A percentile compares a stretch with the other conserved stretches of the same genome.
Evolutionary conservation across 2,797 vertebrate species (phyloP).

Genomic region (Ptychobarbus kaznakovi): DNA sequence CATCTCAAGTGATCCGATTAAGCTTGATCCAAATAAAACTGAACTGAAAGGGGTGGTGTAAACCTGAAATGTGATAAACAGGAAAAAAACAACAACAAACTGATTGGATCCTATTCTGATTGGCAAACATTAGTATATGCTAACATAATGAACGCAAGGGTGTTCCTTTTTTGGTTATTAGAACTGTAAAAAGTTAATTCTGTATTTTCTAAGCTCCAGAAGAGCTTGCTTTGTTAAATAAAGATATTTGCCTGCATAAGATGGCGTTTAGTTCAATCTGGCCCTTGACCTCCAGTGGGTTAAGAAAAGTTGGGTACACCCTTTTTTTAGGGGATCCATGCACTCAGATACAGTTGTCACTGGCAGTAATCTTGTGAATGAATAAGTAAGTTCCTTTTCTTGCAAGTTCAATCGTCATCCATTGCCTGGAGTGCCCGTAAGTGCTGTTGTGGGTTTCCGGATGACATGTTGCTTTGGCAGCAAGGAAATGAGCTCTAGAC

Average conservation of each 20-base stretch:
- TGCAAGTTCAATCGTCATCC: slow-evolving; percentile 1
- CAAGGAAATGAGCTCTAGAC: not conserved
- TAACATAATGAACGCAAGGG: not conserved
- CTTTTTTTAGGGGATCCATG: not conserved
- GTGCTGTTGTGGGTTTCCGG: slow-evolving; percentile 10
- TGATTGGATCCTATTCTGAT: not conserved
- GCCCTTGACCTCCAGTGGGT: not conserved
- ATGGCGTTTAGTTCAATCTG: not conserved
- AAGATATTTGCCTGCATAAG: not conserved
- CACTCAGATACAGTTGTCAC: not conserved
- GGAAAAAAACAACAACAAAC: not conserved
- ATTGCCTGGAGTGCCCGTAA: slow-evolving; percentile 6
- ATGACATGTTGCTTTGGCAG: slow-evolving; percentile 14
- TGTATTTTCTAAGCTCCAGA: not conserved
- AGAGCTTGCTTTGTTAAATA: not conserved
- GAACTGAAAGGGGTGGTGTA: not conserved
- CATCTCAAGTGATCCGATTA: not conserved
- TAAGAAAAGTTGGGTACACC: not conserved
- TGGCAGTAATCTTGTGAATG: not conserved
- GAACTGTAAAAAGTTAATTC: not conserved
- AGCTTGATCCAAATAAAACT: not conserved
- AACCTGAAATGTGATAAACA: not conserved
- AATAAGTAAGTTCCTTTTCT: not conserved
- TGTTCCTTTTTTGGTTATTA: not conserved
- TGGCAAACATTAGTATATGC: not conserved